These are phyloP conservation scores for Dryococelus australis DNA, from an alignment of 2,888 invertebrate species.

Conservation along the genomic window DNA sequence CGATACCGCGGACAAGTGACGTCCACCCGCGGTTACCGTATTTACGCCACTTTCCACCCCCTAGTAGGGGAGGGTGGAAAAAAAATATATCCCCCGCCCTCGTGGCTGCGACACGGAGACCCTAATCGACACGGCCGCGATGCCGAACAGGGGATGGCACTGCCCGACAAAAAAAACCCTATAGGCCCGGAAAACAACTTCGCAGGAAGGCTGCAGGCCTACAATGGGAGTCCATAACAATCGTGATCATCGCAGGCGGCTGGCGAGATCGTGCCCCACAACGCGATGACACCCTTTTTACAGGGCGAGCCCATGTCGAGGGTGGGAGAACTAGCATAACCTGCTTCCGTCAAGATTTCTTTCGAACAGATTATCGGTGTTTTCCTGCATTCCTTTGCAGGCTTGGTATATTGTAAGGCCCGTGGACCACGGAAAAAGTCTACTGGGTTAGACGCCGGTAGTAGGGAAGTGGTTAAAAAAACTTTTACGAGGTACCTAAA, in stretches of 20 bases:
- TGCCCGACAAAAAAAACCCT: background rate
- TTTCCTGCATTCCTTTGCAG: too few relatives aligned
- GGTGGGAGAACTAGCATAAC: too few relatives aligned
- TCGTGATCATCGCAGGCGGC: background rate
- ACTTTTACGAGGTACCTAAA: too few relatives aligned
- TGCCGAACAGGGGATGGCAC: background rate
- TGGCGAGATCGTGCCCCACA: background rate
- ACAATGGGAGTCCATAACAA: background rate
- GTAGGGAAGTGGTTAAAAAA: too few relatives aligned
- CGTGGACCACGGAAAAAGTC: too few relatives aligned
- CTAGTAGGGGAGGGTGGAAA: background rate
- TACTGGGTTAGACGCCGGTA: too few relatives aligned
- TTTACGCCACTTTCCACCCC: slow-evolving; percentile 25
- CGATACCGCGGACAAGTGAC: slow-evolving; percentile 25
- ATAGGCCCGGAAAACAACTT: background rate
- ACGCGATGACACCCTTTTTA: too few relatives aligned
- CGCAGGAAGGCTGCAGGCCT: background rate
- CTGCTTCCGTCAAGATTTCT: too few relatives aligned
- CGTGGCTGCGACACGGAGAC: background rate
- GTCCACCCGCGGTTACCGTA: slow-evolving; percentile 23
- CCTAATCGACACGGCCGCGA: slow-evolving; percentile 16
- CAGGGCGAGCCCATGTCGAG: too few relatives aligned
- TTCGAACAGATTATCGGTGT: too few relatives aligned
- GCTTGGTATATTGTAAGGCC: too few relatives aligned
- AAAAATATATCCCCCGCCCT: background rate